Evolutionary conservation across 2,888 invertebrate genomes (phyloP), one percentile per base, ranked within the genome.

Genomic region (Serripes groenlandicus): DNA sequence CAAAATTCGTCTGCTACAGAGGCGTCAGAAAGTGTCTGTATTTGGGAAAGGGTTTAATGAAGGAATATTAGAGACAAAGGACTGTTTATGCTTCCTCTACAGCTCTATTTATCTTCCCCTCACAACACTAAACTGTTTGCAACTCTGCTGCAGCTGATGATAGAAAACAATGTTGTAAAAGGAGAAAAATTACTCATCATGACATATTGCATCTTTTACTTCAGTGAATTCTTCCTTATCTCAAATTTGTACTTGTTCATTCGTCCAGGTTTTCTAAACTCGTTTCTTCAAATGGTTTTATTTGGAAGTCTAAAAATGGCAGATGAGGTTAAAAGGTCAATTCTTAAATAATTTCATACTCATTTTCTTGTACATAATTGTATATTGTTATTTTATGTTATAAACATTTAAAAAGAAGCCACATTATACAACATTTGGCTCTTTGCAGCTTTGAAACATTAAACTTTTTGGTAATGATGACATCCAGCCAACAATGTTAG

Each of bases 101-200:
- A 49, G 49, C 23, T 56, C 18, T n/a, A 1, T 56, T 56, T 23
- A 56, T 26, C 56, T 26, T 26, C 23, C 23, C n/a, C 56, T 26
- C 21, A 56, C 21, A 21, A 56, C 21, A 1, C n/a, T 11, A 15
- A 1, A 23, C n/a, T 26, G 21, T 56, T 56, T 11, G 23, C 5
- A 11, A 11, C 23, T 56, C 5, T 56, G 56, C 28, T n/a, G 56
- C 23, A 56, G 1, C 21, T 23, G 4, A 23, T 3, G 18, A 5
- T 35, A n/a, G 64, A 64, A 37, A 64, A 64, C 64, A 64, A n/a
- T 64, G 37, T 64, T 21, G 64, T 35, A 64, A 64, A 35, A 35
- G 64, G 4, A 37, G 64, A 64, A n/a, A n/a, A 35, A 64, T 34
- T 64, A 37, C 64, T 64, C 32, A 32, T 64, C 1, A 64, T 18